Percentiles rank a stretch among this genome's conserved stretches.
Evolutionary conservation across 2,113 vertebrate species (phyloP).

Genomic region (Hippopotamus amphibius): DNA sequence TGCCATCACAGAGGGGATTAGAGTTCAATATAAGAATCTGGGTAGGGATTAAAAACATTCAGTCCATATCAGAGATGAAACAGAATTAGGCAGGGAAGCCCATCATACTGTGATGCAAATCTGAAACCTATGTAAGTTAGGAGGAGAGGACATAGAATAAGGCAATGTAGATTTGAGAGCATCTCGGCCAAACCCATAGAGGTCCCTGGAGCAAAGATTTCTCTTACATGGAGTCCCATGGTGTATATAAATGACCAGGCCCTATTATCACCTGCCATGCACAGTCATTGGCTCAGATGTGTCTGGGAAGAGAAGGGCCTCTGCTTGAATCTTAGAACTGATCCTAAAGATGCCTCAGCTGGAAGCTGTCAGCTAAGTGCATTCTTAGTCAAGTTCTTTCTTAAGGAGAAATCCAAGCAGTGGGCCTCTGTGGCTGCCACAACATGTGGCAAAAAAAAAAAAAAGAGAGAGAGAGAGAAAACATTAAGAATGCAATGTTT

Average conservation of each 20-base stretch:
- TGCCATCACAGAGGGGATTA: background rate
- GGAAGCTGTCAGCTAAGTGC: no score
- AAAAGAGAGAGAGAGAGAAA: background rate
- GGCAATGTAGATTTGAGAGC: background rate
- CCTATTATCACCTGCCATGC: background rate
- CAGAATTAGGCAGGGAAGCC: background rate
- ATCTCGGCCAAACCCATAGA: background rate
- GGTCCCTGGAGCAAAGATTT: background rate
- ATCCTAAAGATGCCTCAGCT: background rate
- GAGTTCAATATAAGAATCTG: background rate
- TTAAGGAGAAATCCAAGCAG: background rate
- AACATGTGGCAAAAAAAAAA: background rate
- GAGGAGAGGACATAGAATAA: background rate
- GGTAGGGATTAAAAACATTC: background rate
- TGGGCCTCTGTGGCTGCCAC: background rate
- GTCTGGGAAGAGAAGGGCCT: background rate
- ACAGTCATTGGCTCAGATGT: background rate
- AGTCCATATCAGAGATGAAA: background rate
- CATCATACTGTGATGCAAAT: background rate
- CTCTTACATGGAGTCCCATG: background rate
- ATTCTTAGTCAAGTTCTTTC: background rate
- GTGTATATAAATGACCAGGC: rapidly evolving
- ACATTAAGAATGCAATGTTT: background rate
- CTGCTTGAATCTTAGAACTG: background rate
- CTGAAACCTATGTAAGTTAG: background rate